Percentiles rank a stretch among this genome's conserved stretches.
Evolutionary conservation across 2,797 vertebrate species (phyloP).

Genomic region (Tangara arthus): DNA sequence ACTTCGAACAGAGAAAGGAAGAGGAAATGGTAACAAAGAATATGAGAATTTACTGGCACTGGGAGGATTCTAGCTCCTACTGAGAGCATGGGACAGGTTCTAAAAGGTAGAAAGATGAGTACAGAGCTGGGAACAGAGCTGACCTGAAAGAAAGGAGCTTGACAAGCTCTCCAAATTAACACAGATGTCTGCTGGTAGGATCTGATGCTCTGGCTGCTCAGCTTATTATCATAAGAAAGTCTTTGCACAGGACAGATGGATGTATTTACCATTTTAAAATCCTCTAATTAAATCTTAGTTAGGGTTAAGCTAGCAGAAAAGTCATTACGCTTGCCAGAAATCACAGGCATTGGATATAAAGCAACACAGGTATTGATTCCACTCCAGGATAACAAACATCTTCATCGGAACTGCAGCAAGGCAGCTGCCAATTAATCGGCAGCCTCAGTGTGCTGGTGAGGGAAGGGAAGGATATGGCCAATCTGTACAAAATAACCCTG

Average conservation of each 20-base stretch:
- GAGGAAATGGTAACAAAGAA: not conserved
- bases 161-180: not conserved
- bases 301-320: slow-evolving; percentile 2
- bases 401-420: not conserved
- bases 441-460: not conserved
- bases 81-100: not conserved
- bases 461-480: not conserved
- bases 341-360: not conserved
- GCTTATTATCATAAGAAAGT: not conserved
- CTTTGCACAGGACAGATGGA: not conserved
- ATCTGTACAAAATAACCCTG: not conserved
- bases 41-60: not conserved
- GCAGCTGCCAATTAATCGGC: not conserved
- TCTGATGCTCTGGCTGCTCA: not conserved
- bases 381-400: not conserved
- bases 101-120: not conserved
- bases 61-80: not conserved
- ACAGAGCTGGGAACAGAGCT: not conserved
- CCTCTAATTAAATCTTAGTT: not conserved
- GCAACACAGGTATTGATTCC: not conserved
- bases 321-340: not conserved
- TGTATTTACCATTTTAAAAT: not conserved
- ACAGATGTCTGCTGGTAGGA: not conserved
- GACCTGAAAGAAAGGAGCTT: not conserved
- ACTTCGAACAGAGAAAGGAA: not conserved